Evolutionary conservation across 2,888 invertebrate species (phyloP).

Genomic region (Theretra japonica): DNA sequence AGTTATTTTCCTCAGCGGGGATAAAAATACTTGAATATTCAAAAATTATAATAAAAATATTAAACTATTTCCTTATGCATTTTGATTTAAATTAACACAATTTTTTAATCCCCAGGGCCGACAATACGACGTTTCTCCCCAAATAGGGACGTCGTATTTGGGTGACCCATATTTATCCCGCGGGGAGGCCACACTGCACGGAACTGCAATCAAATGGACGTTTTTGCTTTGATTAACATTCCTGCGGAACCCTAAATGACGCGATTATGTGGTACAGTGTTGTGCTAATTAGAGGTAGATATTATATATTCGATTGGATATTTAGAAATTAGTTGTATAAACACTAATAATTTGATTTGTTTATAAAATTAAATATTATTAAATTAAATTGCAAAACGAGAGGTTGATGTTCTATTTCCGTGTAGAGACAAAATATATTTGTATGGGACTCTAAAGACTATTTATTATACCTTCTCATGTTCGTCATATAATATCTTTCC

Average conservation of each 20-base stretch:
- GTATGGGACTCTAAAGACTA: too few relatives aligned
- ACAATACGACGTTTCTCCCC: conserved; percentile 45
- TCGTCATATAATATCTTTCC: too few relatives aligned
- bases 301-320: not conserved
- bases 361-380: too few relatives aligned
- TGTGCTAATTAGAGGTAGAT: not conserved
- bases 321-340: not conserved
- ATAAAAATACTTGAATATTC: too few relatives aligned
- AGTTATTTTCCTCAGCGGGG: too few relatives aligned
- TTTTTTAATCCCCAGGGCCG: not conserved
- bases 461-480: too few relatives aligned
- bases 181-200: conserved; percentile 62
- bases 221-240: conserved; percentile 44
- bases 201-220: conserved; percentile 72
- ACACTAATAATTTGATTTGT: too few relatives aligned
- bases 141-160: conserved; percentile 64
- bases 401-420: too few relatives aligned
- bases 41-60: not conserved
- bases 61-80: not conserved
- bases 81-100: not conserved
- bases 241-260: conserved; percentile 11
- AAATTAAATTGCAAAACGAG: too few relatives aligned
- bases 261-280: not conserved
- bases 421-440: too few relatives aligned
- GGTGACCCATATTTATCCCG: conserved; percentile 76